Evolutionary conservation across 2,797 vertebrate genomes (phyloP), one percentile per base, ranked within the genome.

Genomic region (Pseudochromis fuscus): DNA sequence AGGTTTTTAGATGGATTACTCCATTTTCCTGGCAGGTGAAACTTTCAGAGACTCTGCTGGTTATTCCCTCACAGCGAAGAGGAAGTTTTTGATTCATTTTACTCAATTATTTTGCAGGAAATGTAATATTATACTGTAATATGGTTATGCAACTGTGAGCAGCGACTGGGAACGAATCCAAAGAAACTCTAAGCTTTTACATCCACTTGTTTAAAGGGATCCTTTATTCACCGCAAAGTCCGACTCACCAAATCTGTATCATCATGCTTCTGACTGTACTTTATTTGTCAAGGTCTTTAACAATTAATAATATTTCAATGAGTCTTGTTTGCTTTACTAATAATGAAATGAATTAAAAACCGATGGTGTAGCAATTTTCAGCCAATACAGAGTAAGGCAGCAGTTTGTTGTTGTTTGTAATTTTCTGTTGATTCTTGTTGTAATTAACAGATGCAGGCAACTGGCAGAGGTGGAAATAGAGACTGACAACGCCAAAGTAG

Each of bases 91-190:
- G 9, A 66, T 55, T 58, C 55, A 58, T 42, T 33, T 18, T 11
- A 7, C 60, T 68, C 3, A 42, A 60, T 49, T 33, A 42, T 38
- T 70, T 51, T 18, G 12, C 19, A 1, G 7, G 45, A 21, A 33
- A 46, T 31, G 52, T 2, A 19, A 11, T n/a, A n/a, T 35, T 7
- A 35, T 53, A 30, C 50, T 61, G n/a, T 24, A 52, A 46, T 75
- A 25, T 15, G 21, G 56, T 61, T 35, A 69, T 7, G 38, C 40
- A 69, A 30, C 44, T 13, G 8, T 38, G 50, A 42, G 16, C 28
- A 50, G 35, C 6, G 10, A 48, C 12, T 15, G 13, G 23, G 5
- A 18, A 40, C 37, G 15, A 35, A 3, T 35, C 33, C 37, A 40
- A 7, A 5, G 16, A 40, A 40, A 40, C 16, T 5, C 5, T n/a